phyloP scores from a whole-genome alignment of 2,888 invertebrate genomes.

The Xestia sexstrigata region DNA sequence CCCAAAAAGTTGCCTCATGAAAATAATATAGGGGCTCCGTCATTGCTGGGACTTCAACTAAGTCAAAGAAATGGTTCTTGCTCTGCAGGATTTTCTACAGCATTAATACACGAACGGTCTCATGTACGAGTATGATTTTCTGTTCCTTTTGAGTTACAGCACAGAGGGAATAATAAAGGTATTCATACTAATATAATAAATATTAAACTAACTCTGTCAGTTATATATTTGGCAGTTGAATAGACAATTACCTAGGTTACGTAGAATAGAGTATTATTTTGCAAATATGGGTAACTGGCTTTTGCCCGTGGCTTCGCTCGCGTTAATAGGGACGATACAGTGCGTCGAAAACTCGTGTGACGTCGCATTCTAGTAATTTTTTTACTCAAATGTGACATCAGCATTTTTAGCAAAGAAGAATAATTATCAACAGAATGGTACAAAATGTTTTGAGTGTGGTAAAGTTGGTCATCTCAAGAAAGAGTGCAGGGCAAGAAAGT shows the following conservation, averaged over 20 bases:
- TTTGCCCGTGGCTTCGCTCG: too few relatives aligned
- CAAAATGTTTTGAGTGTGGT: too few relatives aligned
- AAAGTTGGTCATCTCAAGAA: too few relatives aligned
- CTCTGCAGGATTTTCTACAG: slow-evolving; percentile 62
- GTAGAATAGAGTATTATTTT: not conserved
- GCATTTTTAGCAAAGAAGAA: too few relatives aligned
- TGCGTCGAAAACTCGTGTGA: too few relatives aligned
- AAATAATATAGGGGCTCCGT: slow-evolving; percentile 67
- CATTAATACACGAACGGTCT: slow-evolving; percentile 58
- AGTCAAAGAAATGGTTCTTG: slow-evolving; percentile 64
- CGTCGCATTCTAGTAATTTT: too few relatives aligned
- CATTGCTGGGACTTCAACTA: slow-evolving; percentile 61
- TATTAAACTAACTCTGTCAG: not conserved
- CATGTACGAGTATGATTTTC: slow-evolving; percentile 60
- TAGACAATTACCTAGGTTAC: not conserved
- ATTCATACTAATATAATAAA: not conserved
- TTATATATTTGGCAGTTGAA: not conserved
- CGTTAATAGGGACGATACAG: too few relatives aligned
- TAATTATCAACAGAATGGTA: too few relatives aligned
- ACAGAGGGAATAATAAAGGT: not conserved
- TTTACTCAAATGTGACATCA: too few relatives aligned
- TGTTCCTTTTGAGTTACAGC: slow-evolving; percentile 25
- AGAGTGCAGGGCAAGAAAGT: too few relatives aligned
- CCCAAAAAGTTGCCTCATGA: slow-evolving; percentile 63
- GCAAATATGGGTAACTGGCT: too few relatives aligned